These are phyloP conservation scores for Fissipunctia ypsillon DNA, from an alignment of 2,888 invertebrate genomes.

Conservation along the genomic window DNA sequence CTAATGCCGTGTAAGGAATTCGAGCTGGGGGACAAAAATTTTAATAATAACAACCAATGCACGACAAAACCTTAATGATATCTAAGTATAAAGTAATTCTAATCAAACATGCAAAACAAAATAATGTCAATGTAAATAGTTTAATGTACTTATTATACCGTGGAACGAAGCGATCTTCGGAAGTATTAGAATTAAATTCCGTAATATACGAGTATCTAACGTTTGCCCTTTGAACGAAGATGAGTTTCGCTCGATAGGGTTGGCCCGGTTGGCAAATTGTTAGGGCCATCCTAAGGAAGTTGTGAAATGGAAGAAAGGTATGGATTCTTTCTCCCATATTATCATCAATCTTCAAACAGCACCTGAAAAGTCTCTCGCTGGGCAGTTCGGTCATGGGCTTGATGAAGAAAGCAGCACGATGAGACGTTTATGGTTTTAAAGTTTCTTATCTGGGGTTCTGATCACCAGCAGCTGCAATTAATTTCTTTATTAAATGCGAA, in stretches of 20 bases:
- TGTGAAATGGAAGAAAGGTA: neutral
- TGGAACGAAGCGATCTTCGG: conserved; percentile 44
- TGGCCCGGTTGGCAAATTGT: conserved; percentile 7
- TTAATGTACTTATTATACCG: conserved; percentile 25
- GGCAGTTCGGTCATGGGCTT: neutral
- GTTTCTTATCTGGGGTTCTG: neutral
- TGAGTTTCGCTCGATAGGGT: conserved; percentile 53
- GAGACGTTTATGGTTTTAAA: neutral
- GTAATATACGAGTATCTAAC: conserved; percentile 40
- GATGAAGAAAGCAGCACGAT: neutral
- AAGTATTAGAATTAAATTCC: conserved; percentile 60
- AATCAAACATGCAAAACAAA: conserved; percentile 28
- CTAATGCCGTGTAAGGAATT: neutral
- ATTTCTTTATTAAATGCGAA: neutral
- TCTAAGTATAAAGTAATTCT: conserved; percentile 12
- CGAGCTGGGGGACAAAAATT: neutral
- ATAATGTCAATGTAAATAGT: conserved; percentile 18
- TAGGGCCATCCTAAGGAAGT: neutral
- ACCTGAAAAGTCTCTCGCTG: neutral
- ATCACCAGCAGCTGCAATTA: neutral
- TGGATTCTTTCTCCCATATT: neutral
- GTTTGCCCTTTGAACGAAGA: conserved; percentile 64
- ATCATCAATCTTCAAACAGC: neutral
- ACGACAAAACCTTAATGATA: too few species aligned
- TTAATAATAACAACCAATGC: neutral